Base-by-base conservation (phyloP, 2,797 vertebrate species). In the Lophotriccus pileatus region DNA sequence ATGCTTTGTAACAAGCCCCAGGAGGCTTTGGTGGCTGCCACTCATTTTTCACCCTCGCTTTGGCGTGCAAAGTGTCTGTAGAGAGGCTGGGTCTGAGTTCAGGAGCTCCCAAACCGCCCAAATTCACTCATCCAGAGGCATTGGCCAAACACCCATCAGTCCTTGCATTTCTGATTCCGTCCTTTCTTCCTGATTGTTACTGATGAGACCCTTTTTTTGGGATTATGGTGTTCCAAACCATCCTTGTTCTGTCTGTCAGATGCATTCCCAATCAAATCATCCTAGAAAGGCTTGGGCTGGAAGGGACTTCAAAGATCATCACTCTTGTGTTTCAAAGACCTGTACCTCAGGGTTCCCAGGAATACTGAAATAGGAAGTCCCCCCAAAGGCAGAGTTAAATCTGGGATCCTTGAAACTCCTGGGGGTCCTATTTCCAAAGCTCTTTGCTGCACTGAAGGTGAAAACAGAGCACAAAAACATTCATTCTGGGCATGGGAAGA, bases 51-150 rank as follows among this genome's bases (percentile, higher is more conserved):
- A 60, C 43, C 28, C 75, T 82, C 9, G 0, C 30, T 60, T 60
- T 41, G 37, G n/a, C n/a, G 5, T 1, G 9, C 24, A 4, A 10
- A 0, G 14, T 6, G 34, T 10, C 47, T 46, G 22, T 43, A 60
- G 87, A 83, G 73, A 39, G 10, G 39, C 11, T 9, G 4, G 2
- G 55, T 8, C 44, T 47, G 75, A 64, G 79, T 47, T 32, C 49
- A 30, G 76, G 4, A 72, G 46, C 43, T 7, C 1, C 46, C 36
- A 43, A 30, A 47, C 2, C 28, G 27, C 32, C 14, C 17, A 36
- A 3, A 39, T 67, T 58, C 32, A 23, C 41, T 46, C 60, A 6
- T 18, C 62, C 41, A 53, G 72, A 80, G 60, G 46, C 27, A 9
- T 0, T 72, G 73, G 49, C 14, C 17, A 28, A 91, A 50, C 49